phyloP scores from a whole-genome alignment of 2,797 vertebrate genomes.

The Gobio occitaniae region DNA sequence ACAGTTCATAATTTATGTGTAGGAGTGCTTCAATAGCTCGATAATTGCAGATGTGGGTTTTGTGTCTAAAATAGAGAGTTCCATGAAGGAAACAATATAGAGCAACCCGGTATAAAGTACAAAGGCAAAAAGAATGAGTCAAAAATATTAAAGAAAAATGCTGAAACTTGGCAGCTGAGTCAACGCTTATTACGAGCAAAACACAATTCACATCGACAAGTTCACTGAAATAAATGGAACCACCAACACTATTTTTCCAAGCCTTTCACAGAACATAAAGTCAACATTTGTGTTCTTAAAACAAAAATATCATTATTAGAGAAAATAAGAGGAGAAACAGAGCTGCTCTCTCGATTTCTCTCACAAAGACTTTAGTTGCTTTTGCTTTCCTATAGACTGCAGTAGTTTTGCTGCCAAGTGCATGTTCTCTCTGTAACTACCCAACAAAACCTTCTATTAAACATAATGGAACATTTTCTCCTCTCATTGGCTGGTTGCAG shows the following conservation, averaged over 20 bases:
- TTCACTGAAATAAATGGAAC: neutral
- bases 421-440: constrained; percentile 1
- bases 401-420: constrained; percentile 34
- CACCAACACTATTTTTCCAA: neutral
- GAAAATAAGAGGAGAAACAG: neutral
- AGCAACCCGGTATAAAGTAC: neutral
- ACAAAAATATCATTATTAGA: constrained; percentile 13
- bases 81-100: neutral
- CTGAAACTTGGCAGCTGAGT: neutral
- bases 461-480: constrained; percentile 39
- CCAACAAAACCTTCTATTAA: constrained; percentile 32
- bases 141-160: neutral
- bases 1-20: neutral
- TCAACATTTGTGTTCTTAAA: constrained; percentile 6
- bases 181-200: neutral
- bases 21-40: neutral
- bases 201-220: neutral
- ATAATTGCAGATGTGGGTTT: neutral
- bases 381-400: constrained; percentile 2
- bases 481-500: constrained; percentile 16
- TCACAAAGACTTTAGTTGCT: neutral
- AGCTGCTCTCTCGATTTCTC: neutral
- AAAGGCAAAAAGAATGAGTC: neutral
- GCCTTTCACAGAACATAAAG: constrained; percentile 6
- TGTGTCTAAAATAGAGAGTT: neutral